Evolutionary conservation across 2,113 vertebrate genomes (phyloP), one percentile per base, ranked within the genome.

Genomic region (Vulpes vulpes): DNA sequence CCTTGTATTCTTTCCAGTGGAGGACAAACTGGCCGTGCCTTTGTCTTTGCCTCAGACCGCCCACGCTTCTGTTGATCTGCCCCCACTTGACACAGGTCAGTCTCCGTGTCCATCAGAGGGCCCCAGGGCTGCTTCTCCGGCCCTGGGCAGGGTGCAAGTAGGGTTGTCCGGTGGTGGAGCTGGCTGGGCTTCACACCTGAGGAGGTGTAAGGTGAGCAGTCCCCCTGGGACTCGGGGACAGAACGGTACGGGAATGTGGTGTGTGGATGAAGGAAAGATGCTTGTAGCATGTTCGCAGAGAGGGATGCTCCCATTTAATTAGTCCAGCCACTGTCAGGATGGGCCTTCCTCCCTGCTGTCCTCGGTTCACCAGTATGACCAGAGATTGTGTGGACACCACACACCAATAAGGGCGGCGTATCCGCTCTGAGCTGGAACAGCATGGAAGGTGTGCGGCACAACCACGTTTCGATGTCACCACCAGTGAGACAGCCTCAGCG

Each of bases 361-460:
- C 73, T 49, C 73, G 4, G 23, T 27, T 49, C 38, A 25, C 22
- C 73, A 16, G 0, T 25, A 27, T 4, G 38, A 16, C 38, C 38
- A 15, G 12, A 27, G 12, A 25, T 15, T 12, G 23, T 27, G 23
- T 14, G 71, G 73, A 3, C 5, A 6, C 23, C 38, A 15, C 65
- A 8, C 38, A 76, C 15, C 8, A n/a, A 3, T 1, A 17, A 15
- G 14, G 30, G 6, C 0, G 15, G 25, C 17, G 1, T 15, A 67
- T 30, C 14, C 8, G 65, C 73, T 27, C 73, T 4, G 73, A 43
- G 1, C 38, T 27, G 30, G 30, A 49, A 25, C n/a, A 15, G 43
- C 38, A 15, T 25, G 38, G 38, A 15, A 74, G 38, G 73, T 27
- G 73, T 49, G 73, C 6, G 2, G 49, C 23, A 3, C 73, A 2